These are phyloP conservation scores for Abrostola triplasia DNA, from an alignment of 2,888 invertebrate species.

Conservation along the genomic window DNA sequence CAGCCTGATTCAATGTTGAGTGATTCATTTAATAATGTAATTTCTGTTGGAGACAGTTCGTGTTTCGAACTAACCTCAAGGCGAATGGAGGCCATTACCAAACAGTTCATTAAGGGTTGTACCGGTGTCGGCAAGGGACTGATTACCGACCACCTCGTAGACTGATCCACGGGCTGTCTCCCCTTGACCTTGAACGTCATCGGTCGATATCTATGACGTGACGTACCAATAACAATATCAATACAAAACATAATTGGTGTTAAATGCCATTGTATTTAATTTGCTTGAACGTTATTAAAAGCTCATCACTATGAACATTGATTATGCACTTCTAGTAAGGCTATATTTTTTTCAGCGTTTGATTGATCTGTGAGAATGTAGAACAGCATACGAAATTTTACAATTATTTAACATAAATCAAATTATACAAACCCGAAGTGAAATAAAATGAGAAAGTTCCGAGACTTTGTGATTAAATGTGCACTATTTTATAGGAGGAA, in stretches of 20 bases:
- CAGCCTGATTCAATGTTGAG: slow-evolving; percentile 49
- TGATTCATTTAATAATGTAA: slow-evolving; percentile 32
- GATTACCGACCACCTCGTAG: slow-evolving; percentile 62
- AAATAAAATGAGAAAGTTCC: background rate
- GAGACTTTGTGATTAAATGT: slow-evolving; percentile 39
- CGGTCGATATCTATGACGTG: slow-evolving; percentile 80
- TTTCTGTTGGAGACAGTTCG: slow-evolving; percentile 44
- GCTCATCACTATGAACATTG: slow-evolving; percentile 31
- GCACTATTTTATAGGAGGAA: slow-evolving; percentile 89
- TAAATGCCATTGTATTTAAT: slow-evolving; percentile 57
- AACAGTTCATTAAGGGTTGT: slow-evolving; percentile 63
- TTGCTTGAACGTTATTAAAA: slow-evolving; percentile 47
- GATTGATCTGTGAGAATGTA: background rate
- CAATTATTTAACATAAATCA: background rate
- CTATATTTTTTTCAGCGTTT: background rate
- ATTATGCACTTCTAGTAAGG: slow-evolving; percentile 8
- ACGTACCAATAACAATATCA: slow-evolving; percentile 63
- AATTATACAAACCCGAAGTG: too few relatives aligned
- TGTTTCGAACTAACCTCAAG: slow-evolving; percentile 51
- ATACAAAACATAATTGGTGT: slow-evolving; percentile 59
- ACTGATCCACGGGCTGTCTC: slow-evolving; percentile 64
- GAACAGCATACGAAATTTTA: background rate
- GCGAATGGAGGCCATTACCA: slow-evolving; percentile 60
- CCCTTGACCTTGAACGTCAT: slow-evolving; percentile 79
- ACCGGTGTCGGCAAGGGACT: slow-evolving; percentile 54